Evolutionary conservation across 2,888 invertebrate species (phyloP), one percentile per base, ranked within the genome.

Genomic region (Drosophila rellima): DNA sequence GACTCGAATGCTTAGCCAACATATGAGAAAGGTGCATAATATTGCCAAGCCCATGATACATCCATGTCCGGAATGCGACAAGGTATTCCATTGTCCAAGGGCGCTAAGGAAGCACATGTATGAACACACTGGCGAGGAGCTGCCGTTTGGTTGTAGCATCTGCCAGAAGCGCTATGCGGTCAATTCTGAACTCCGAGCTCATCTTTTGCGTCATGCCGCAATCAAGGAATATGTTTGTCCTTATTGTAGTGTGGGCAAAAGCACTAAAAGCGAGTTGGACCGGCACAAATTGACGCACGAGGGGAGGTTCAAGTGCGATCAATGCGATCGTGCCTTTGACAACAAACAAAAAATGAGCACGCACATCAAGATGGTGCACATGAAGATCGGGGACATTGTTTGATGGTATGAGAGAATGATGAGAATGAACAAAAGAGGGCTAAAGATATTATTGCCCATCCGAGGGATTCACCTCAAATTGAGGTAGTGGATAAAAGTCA

Each of bases 261-360:
- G 92, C 0, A 92, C 92, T 0, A 80, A 91, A 0, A 91, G 91
- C 57, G 92, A 92, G 56, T 82, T 91, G 81, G 91, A 91, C 45
- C 90, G 89, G n/a, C 92, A 92, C 52, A 88, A 92, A 10, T 78
- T 91, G n/a, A 91, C 91, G 1, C 92, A 92, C 66, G 92, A 92
- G 29, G 91, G 91, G 42, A 90, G 87, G 54, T 92, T 88, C 52
- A 83, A 91, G 54, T 92, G 92, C 17, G 44, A 44, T 45, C 80
- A 84, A 10, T 91, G 91, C 66, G 75, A 86, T 3, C 88, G 90
- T 64, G 83, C 91, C 7, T 91, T 90, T 1, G 90, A 90, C 56
- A 90, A 90, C 56, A 89, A 89, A 15, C 91, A 91, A 54, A 90
- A 90, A 15, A 54, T 91, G 17, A 72, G 90, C 18, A 91, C 90